Conservation (phyloP, 2,113 vertebrate genomes). For the Pachyramphus minor region DNA sequence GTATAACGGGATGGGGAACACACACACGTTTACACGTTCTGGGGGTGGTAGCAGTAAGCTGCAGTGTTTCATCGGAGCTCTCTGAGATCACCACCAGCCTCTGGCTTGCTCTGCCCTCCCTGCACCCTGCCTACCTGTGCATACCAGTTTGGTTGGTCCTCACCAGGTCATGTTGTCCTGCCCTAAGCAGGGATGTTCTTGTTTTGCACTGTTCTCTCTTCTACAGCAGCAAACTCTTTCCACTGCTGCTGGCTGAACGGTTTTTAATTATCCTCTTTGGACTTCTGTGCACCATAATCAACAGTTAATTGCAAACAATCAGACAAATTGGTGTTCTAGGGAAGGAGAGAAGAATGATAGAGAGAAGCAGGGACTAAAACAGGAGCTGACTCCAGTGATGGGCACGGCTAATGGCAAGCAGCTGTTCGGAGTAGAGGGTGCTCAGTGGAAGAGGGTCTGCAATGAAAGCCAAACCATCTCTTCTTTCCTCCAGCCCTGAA, state of each 20-base stretch:
- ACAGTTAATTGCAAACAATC: conserved; percentile 30
- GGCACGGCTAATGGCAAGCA: not conserved
- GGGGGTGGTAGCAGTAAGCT: accelerated
- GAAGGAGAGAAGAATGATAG: not conserved
- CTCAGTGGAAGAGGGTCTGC: not conserved
- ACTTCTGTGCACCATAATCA: not conserved
- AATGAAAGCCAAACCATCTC: not conserved
- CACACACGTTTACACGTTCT: not conserved
- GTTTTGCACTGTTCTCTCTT: not conserved
- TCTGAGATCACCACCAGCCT: not conserved
- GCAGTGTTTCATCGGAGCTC: not conserved
- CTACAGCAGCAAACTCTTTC: not conserved
- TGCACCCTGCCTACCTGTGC: not conserved
- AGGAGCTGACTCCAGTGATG: not conserved
- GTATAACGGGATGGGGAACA: not conserved
- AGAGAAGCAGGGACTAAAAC: not conserved
- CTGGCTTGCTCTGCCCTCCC: not conserved
- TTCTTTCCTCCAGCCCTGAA: not conserved
- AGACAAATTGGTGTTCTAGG: not conserved
- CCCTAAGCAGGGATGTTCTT: not conserved
- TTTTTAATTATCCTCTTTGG: conserved; percentile 14
- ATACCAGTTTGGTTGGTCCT: not conserved
- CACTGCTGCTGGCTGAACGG: not conserved
- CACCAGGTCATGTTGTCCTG: accelerated
- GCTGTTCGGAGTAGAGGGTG: not conserved